Conservation (phyloP, 2,797 vertebrate genomes). For the Xenops minutus region DNA sequence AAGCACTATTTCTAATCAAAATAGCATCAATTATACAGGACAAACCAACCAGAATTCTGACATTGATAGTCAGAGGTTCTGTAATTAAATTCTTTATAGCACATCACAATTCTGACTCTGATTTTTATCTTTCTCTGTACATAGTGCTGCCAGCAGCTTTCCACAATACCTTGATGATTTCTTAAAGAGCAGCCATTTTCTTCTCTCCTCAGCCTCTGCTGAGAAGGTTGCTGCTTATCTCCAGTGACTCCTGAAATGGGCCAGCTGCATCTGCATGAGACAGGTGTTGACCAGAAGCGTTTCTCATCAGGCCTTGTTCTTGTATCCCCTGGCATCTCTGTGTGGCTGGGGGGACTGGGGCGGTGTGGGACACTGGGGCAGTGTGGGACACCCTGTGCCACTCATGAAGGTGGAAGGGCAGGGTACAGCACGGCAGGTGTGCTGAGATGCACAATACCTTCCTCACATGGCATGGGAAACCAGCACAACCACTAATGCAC, state of each 20-base stretch:
- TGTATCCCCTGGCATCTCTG: fast-evolving
- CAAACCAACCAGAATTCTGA: background rate
- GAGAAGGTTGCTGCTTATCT: background rate
- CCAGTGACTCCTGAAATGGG: background rate
- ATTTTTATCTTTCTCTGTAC: background rate
- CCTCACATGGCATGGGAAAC: background rate
- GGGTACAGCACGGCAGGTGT: background rate
- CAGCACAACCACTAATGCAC: background rate
- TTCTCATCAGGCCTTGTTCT: background rate
- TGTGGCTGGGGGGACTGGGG: background rate
- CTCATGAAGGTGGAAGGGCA: fast-evolving
- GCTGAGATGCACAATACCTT: background rate
- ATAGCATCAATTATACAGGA: background rate
- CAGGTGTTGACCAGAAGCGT: background rate
- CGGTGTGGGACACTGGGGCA: background rate
- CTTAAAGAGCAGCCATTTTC: background rate
- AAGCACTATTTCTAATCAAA: conserved; percentile 6
- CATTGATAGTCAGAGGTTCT: background rate
- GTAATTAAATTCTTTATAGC: background rate
- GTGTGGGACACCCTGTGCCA: background rate
- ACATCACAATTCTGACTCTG: background rate
- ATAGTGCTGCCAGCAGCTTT: background rate
- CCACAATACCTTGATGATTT: background rate
- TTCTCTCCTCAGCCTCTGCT: background rate
- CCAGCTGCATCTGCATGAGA: background rate